Percentiles rank a stretch among this genome's conserved stretches.
Conservation (phyloP, 1,140 invertebrate genomes). For the Chelonus insularis region DNA sequence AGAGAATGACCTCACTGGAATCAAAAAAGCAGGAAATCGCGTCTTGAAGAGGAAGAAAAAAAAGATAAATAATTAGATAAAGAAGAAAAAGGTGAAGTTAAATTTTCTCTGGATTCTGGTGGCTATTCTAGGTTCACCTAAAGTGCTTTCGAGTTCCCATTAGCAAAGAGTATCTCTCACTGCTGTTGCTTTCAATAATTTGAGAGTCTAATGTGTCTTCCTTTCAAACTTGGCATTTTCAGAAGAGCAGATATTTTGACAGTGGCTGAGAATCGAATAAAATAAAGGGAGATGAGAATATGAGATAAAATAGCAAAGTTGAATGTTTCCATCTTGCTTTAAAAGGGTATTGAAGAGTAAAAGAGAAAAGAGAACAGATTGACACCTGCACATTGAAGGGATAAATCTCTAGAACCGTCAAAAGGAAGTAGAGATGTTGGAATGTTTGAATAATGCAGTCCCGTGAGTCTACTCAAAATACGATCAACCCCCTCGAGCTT, state of each 20-base stretch:
- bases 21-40: too few species aligned
- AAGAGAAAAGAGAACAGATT: conserved; percentile 17
- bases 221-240: conserved; percentile 10
- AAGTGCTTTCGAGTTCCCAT: conserved; percentile 36
- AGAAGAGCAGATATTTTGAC: conserved; percentile 10
- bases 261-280: not conserved
- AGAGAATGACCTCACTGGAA: too few species aligned
- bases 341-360: not conserved
- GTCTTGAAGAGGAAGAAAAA: not conserved
- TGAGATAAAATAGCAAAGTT: not conserved
- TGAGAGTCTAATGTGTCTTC: conserved; percentile 47
- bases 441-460: conserved; percentile 27
- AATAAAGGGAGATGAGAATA: not conserved
- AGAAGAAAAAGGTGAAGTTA: not conserved
- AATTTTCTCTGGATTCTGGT: not conserved
- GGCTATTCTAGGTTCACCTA: conserved; percentile 34
- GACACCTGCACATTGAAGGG: conserved; percentile 9
- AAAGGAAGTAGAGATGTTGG: conserved; percentile 1
- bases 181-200: conserved; percentile 52
- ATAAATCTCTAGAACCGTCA: not conserved
- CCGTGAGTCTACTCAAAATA: conserved; percentile 6
- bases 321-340: not conserved
- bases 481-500: conserved; percentile 8
- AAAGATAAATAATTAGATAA: not conserved
- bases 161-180: conserved; percentile 34